A percentile compares a stretch with the other conserved stretches of the same genome.
Evolutionary conservation across 2,888 invertebrate genomes (phyloP).

Genomic region (Hoplodrina blanda): DNA sequence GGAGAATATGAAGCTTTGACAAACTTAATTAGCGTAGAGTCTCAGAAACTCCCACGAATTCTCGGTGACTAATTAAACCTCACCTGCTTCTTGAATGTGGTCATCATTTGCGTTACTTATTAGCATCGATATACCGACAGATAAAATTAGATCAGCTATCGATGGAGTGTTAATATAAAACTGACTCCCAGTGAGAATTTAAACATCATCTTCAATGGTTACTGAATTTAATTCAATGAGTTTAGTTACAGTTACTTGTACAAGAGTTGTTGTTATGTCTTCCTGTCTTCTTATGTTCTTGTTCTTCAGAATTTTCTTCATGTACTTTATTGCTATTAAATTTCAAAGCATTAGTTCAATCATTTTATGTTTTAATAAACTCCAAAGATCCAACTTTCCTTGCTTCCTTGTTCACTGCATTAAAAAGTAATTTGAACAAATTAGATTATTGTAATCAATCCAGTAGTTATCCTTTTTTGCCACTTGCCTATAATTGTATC

Average conservation of each 20-base stretch:
- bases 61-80: slow-evolving; percentile 20
- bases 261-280: not conserved
- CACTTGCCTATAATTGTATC: no score
- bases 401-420: no score
- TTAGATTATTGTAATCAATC: not conserved
- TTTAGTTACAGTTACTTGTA: not conserved
- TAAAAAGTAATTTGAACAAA: no score
- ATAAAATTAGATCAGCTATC: slow-evolving; percentile 29
- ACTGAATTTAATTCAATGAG: not conserved
- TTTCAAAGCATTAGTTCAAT: not conserved
- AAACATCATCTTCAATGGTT: not conserved
- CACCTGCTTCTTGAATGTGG: slow-evolving; percentile 19
- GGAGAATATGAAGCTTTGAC: not conserved
- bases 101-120: slow-evolving; percentile 26
- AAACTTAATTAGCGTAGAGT: slow-evolving; percentile 11
- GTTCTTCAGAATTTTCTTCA: not conserved
- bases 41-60: slow-evolving; percentile 15
- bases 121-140: slow-evolving; percentile 12
- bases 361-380: no score
- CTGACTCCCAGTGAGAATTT: not conserved
- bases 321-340: not conserved
- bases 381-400: no score
- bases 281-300: not conserved
- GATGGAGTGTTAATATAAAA: slow-evolving; percentile 16
- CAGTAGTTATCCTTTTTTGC: not conserved